These are phyloP conservation scores for Altica lythri DNA, from an alignment of 2,888 invertebrate genomes.

Conservation along the genomic window DNA sequence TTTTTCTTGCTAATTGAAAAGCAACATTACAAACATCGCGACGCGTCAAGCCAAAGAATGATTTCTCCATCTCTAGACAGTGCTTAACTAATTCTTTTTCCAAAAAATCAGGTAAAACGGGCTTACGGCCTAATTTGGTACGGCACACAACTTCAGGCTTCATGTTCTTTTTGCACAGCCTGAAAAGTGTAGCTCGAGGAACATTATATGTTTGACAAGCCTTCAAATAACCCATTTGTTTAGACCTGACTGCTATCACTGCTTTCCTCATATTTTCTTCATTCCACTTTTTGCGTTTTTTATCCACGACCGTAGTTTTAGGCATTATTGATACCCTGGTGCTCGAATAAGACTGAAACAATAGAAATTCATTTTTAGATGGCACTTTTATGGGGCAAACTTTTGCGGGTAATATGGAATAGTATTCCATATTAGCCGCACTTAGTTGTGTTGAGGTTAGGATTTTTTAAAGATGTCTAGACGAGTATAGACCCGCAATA, in stretches of 20 bases:
- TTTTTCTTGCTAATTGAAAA: background rate
- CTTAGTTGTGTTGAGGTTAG: too few species aligned
- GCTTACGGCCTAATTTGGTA: background rate
- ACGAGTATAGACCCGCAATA: too few species aligned
- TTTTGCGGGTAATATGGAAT: too few species aligned
- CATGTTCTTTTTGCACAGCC: background rate
- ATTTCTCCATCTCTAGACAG: background rate
- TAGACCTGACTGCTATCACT: slow-evolving; percentile 8
- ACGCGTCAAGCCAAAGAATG: background rate
- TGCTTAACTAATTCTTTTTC: background rate
- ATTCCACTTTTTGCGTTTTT: slow-evolving; percentile 5
- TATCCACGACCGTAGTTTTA: too few species aligned
- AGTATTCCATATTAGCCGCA: too few species aligned
- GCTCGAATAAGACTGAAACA: too few species aligned
- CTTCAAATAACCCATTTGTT: slow-evolving; percentile 15
- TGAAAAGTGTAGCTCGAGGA: slow-evolving; percentile 17
- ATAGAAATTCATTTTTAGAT: too few species aligned
- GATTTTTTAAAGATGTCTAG: too few species aligned
- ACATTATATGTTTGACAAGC: slow-evolving; percentile 18
- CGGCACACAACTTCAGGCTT: background rate
- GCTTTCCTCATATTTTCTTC: slow-evolving; percentile 3
- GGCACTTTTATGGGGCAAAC: too few species aligned
- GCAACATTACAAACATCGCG: background rate
- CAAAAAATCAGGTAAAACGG: background rate
- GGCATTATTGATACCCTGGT: too few species aligned